Conservation (phyloP, 2,888 invertebrate species). For the Zeuzera pyrina region DNA sequence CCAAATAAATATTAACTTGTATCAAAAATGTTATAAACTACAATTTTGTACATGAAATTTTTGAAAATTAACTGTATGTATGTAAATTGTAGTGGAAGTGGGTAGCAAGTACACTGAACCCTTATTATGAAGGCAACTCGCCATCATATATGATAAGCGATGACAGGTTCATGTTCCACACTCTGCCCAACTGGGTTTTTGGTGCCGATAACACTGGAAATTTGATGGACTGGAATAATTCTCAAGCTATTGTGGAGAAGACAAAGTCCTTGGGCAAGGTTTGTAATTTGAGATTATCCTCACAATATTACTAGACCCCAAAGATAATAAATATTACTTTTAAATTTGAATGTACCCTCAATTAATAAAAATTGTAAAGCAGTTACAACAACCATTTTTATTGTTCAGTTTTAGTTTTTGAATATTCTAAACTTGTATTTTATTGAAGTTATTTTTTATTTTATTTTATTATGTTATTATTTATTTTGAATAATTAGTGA, state of each 20-base stretch:
- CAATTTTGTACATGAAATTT: not conserved
- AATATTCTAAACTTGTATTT: no score
- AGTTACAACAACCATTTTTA: no score
- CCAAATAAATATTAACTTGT: not conserved
- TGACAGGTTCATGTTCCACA: slow-evolving; percentile 87
- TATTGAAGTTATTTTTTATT: no score
- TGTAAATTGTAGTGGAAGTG: slow-evolving; percentile 80
- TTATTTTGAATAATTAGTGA: no score
- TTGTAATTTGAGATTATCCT: no score
- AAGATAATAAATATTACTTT: no score
- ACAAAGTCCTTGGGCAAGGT: slow-evolving; percentile 66
- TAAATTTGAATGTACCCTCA: no score
- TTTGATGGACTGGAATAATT: slow-evolving; percentile 80
- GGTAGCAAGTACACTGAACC: slow-evolving; percentile 90
- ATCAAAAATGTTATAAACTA: not conserved
- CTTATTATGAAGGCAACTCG: slow-evolving; percentile 91
- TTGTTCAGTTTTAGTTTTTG: no score
- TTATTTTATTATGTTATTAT: no score
- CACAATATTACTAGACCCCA: no score
- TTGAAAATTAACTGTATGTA: not conserved
- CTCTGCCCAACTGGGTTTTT: slow-evolving; percentile 88
- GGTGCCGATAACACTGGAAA: slow-evolving; percentile 90
- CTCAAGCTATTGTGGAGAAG: slow-evolving; percentile 72
- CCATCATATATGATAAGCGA: slow-evolving; percentile 82
- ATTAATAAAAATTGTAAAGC: no score